phyloP scores from a whole-genome alignment of 1,140 invertebrate species.

The Amphibalanus amphitrite region DNA sequence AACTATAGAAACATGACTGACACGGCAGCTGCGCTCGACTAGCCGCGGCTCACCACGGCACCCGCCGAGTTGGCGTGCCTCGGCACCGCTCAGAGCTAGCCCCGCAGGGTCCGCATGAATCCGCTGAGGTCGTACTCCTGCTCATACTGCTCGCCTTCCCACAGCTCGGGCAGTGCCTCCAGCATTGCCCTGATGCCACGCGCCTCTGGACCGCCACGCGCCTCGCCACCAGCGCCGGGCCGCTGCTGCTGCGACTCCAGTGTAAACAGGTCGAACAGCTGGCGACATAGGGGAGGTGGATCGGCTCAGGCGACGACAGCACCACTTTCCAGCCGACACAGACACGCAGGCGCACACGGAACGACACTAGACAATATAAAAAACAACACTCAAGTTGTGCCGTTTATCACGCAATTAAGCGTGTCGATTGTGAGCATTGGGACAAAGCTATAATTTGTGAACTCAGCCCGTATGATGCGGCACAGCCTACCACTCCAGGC shows the following conservation, averaged over 20 bases:
- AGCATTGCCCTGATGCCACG: slow-evolving; percentile 41
- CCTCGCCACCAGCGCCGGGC: slow-evolving; percentile 6
- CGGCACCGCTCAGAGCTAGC: slow-evolving; percentile 26
- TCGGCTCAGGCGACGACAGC: too few relatives aligned
- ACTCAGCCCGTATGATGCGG: too few relatives aligned
- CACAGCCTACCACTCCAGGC: too few relatives aligned
- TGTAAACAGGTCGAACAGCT: slow-evolving; percentile 75
- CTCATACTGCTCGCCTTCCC: slow-evolving; percentile 89
- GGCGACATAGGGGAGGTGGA: slow-evolving; percentile 18
- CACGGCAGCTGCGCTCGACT: background rate
- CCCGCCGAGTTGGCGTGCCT: too few relatives aligned
- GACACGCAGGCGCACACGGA: too few relatives aligned
- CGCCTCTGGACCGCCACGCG: slow-evolving; percentile 7
- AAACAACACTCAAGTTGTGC: too few relatives aligned
- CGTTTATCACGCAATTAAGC: too few relatives aligned
- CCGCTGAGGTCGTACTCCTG: slow-evolving; percentile 78
- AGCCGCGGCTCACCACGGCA: background rate
- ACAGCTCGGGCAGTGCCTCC: slow-evolving; percentile 76
- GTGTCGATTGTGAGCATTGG: too few relatives aligned
- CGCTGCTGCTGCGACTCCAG: slow-evolving; percentile 31
- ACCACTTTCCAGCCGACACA: too few relatives aligned
- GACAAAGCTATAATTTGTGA: too few relatives aligned
- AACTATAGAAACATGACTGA: slow-evolving; percentile 6
- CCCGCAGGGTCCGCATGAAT: slow-evolving; percentile 37
- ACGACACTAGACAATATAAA: too few relatives aligned